Evolutionary conservation across 2,888 invertebrate genomes (phyloP), one percentile per base, ranked within the genome.

Genomic region (Busseola fusca): DNA sequence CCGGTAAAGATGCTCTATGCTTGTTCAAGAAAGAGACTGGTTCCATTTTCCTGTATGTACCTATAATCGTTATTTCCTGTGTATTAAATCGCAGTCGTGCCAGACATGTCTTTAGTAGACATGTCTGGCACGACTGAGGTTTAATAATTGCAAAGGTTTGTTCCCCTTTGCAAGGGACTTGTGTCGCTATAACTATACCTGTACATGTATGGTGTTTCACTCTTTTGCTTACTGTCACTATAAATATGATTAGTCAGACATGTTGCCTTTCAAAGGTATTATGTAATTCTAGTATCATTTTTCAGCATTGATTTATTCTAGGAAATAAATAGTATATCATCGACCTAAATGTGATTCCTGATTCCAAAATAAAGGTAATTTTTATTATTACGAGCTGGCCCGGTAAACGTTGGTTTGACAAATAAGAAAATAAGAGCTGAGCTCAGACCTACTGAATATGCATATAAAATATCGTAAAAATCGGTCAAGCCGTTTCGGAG

Each of bases 61-160:
- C n/a, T n/a, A 45, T 77, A 65, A 78, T 76, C 78, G 64, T 78
- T 64, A 65, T 72, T 72, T 72, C 45, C 50, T 65, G 50, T 72
- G 52, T 30, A 37, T 42, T 42, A 48, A 65, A 50, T 48, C 48
- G 18, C 37, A 12, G 30, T 42, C 21, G 16, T 45, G 48, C 34
- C 57, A 64, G 69, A 64, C 65, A 66, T 74, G 70, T 59, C 76
- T n/a, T n/a, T 63, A 50, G 25, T 66, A 34, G n/a, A n/a, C n/a
- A n/a, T n/a, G n/a, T n/a, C n/a, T n/a, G n/a, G n/a, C n/a, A n/a
- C n/a, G n/a, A n/a, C n/a, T n/a, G n/a, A n/a, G n/a, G n/a, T n/a
- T n/a, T n/a, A n/a, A n/a, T n/a, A 66, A 80, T 66, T 63, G 63
- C 54, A 25, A 66, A 69, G 60, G 63, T 80, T 56, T 56, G 74